phyloP scores from a whole-genome alignment of 2,888 invertebrate genomes.

The Cosmorhoe ocellata region DNA sequence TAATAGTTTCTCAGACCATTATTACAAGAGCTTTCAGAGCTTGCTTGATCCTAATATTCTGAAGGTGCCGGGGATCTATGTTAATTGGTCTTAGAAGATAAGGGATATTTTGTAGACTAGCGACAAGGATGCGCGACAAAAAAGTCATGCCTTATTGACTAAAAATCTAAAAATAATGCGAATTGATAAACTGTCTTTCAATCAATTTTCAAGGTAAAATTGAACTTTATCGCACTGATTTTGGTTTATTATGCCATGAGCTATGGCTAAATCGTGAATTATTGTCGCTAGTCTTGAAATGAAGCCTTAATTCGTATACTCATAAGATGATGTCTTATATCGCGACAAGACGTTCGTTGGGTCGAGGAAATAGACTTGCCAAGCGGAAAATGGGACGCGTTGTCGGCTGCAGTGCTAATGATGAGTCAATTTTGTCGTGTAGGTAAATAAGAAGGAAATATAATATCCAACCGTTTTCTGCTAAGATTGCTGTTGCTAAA shows the following conservation, averaged over 20 bases:
- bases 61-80: conserved; percentile 25
- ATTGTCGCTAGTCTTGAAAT: neutral
- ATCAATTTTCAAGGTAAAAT: too few relatives aligned
- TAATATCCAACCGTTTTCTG: conserved; percentile 4
- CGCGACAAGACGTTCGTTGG: conserved; percentile 50
- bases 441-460: conserved; percentile 22
- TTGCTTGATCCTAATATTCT: conserved; percentile 7
- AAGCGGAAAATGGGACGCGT: conserved; percentile 59
- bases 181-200: too few relatives aligned
- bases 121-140: neutral
- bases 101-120: conserved; percentile 18
- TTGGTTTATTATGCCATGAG: too few relatives aligned
- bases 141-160: neutral
- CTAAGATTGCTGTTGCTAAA: neutral
- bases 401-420: conserved; percentile 33
- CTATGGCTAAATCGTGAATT: too few relatives aligned
- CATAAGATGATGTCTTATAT: conserved; percentile 61
- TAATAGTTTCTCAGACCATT: conserved; percentile 43
- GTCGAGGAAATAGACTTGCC: conserved; percentile 65
- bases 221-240: too few relatives aligned
- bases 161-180: too few relatives aligned
- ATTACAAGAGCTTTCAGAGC: conserved; percentile 40
- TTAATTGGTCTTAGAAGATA: conserved; percentile 43
- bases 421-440: conserved; percentile 35
- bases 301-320: conserved; percentile 53